Evolutionary conservation across 1,140 invertebrate species (phyloP), one percentile per base, ranked within the genome.

Genomic region (Marisa cornuarietis): DNA sequence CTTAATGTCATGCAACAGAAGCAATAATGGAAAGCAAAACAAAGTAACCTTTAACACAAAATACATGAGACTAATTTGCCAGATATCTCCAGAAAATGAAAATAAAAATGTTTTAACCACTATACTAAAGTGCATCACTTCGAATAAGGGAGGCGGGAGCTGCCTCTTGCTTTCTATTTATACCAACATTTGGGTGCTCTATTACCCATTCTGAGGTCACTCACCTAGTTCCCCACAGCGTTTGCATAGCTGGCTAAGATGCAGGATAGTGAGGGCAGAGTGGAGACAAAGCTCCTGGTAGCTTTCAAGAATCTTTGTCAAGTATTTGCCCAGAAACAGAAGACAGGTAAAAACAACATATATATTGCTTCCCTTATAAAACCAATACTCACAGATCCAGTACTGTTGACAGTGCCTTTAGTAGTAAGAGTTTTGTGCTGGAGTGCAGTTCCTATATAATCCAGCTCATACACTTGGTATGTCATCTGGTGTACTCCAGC

Each of bases 391-490:
- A 69, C 24, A 20, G 71, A 62, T 22, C 63, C 49, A 24, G 63
- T 52, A n/a, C 49, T 24, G n/a, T n/a, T 63, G 20, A 54, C 54
- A 20, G 62, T 71, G n/a, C 61, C 80, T 9, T 6, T 10, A 20
- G 16, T 49, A 71, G 42, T 66, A 22, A 54, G n/a, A 22, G 65
- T 61, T 16, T 31, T 22, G 20, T 54, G 62, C 26, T 42, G 14
- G 7, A 75, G 76, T 31, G 18, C 49, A 63, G 65, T 52, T 52
- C 52, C 66, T 22, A 68, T 69, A 16, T 26, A 66, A 10, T 42
- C 20, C 58, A 80, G 54, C 8, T 71, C 61, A 69, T 52, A 82
- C 62, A 84, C 63, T 26, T 83, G 62, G 63, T 81, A 81, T 24
- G 71, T 52, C 52, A 76, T 84, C 9, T 80, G 58, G 26, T 14